phyloP scores from a whole-genome alignment of 1,140 invertebrate species.

The Wiebesia pumilae region DNA sequence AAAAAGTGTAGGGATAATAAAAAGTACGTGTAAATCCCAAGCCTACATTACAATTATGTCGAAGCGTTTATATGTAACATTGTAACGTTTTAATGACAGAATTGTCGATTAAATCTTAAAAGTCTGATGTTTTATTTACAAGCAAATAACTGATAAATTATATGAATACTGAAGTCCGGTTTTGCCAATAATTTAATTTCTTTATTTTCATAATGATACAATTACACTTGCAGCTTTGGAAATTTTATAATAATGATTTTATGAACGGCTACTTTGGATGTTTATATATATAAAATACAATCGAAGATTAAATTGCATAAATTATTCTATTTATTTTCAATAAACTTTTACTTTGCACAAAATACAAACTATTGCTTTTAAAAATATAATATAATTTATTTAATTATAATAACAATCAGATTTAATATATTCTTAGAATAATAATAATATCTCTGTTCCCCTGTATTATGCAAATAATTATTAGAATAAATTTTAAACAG shows the following conservation, averaged over 20 bases:
- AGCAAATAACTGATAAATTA: constrained; percentile 3
- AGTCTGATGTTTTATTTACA: constrained; percentile 38
- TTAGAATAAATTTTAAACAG: background rate
- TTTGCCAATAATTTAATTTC: constrained; percentile 22
- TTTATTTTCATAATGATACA: background rate
- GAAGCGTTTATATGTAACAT: constrained; percentile 7
- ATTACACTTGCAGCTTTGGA: too few relatives aligned
- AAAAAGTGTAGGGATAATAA: constrained; percentile 32
- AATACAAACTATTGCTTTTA: background rate
- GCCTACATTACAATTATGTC: background rate
- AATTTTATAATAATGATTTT: too few relatives aligned
- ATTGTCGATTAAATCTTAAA: constrained; percentile 47
- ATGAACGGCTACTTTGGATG: background rate
- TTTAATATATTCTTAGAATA: background rate
- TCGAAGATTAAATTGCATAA: background rate
- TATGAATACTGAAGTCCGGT: background rate
- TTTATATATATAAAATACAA: background rate
- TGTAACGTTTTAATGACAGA: constrained; percentile 25
- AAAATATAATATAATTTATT: too few relatives aligned
- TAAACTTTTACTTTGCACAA: background rate
- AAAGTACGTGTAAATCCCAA: constrained; percentile 30
- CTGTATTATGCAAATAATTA: background rate
- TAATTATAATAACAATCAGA: too few relatives aligned
- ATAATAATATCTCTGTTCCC: background rate
- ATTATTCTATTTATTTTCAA: background rate